Conservation (phyloP, 2,888 invertebrate genomes). For the Gibbula magus region DNA sequence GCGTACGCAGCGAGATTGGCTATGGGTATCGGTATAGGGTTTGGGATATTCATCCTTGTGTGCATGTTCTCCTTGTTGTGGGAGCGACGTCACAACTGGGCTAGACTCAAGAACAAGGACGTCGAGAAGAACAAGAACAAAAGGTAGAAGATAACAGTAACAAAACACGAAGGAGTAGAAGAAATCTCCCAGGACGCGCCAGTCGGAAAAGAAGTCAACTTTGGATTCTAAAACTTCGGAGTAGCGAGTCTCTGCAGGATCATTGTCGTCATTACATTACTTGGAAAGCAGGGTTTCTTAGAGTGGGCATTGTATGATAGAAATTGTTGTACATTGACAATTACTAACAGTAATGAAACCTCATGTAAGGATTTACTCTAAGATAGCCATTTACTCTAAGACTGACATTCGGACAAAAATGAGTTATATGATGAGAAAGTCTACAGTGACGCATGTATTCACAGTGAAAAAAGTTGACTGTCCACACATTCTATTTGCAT, state of each 20-base stretch:
- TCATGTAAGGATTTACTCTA: too few relatives aligned
- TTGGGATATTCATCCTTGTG: slow-evolving; percentile 46
- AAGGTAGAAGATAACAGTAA: neutral
- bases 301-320: neutral
- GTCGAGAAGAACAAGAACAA: neutral
- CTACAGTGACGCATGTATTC: too few relatives aligned
- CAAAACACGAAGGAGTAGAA: neutral
- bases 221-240: too few relatives aligned
- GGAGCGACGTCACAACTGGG: slow-evolving; percentile 38
- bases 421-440: too few relatives aligned
- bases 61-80: slow-evolving; percentile 42
- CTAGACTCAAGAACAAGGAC: neutral
- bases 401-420: too few relatives aligned
- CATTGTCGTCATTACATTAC: neutral
- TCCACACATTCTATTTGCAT: too few relatives aligned
- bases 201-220: too few relatives aligned
- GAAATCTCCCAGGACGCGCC: neutral
- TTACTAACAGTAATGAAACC: too few relatives aligned
- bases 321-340: too few relatives aligned
- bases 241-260: too few relatives aligned
- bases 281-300: neutral
- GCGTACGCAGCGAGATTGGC: slow-evolving; percentile 30
- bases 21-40: slow-evolving; percentile 45
- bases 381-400: too few relatives aligned
- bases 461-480: too few relatives aligned